Evolutionary conservation across 2,113 vertebrate species (phyloP), one percentile per base, ranked within the genome.

Genomic region (Platanista minor): DNA sequence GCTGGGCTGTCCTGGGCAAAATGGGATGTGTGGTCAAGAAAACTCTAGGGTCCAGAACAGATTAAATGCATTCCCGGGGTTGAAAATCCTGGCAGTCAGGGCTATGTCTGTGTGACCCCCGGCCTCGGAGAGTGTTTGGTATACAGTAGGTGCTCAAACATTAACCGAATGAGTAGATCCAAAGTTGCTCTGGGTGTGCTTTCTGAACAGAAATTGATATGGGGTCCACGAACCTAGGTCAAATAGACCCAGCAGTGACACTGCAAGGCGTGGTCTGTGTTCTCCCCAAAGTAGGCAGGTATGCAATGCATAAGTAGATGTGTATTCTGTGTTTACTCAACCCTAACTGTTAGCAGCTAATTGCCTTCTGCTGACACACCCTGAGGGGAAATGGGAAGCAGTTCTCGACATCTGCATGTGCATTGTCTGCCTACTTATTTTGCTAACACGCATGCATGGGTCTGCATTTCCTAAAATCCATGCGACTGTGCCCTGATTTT

Each of bases 291-390:
- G 25, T 8, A 66, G 97, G 74, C 85, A 64, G 78, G 78, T 61
- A 66, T 29, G 7, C 21, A 2, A 1, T 2, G 71, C 61, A 71
- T 57, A 43, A 74, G 84, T 33, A 0, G 39, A 1, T 13, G 81
- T 36, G 43, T 41, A 9, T 27, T 62, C 36, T 6, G 2, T 67
- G 83, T 87, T 95, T 69, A 64, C 36, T 86, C 41, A 25, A 31
- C 87, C 80, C 89, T 62, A 54, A 69, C 78, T 43, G 88, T 31
- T 71, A 52, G 77, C 57, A 59, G 83, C 74, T 95, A 82, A 87
- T 9, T 87, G 93, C 93, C 75, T 59, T 82, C 83, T 96, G 94
- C 74, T 96, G 95, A 88, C 83, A 96, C 64, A 25, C 67, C 94
- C 92, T 1, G 10, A 43, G 72, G 88, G 87, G 87, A 61, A 66